Base-by-base conservation (phyloP, 2,113 vertebrate genomes). In the Taxidea taxus region DNA sequence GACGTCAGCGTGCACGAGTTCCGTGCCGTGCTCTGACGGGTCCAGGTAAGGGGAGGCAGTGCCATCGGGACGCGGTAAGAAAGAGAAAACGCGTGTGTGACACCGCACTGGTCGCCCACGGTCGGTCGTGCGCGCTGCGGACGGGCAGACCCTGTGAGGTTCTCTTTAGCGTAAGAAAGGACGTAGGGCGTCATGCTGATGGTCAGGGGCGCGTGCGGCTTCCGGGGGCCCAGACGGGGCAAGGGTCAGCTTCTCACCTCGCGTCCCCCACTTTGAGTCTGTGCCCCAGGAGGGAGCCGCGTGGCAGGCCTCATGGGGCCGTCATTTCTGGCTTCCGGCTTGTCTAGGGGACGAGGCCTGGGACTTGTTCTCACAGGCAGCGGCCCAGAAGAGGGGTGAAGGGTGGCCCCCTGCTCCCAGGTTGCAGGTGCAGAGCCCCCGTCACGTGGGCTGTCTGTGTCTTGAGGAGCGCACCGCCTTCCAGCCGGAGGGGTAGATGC, bases 71-170 rank as follows among this genome's bases (percentile, higher is more conserved):
- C 8, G 3, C 0, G 6, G 2, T 29, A 0, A 29, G 72, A 27
- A 25, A 13, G 12, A 14, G 39, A 14, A 14, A 1, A 2, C 3
- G 2, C 7, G 2, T 2, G 13, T 15, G 2, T 1, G 6, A 4
- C 8, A 0, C 25, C 0, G 39, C 12, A 2, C 13, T 2, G 25
- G 72, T 16, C 0, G 14, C 13, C 7, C 72, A 10, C 66, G 0
- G 42, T 7, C 42, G 2, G 14, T 42, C 2, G 72, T 25, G 7
- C 23, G 6, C 2, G 34, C 34, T n/a, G 7, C 0, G 16, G 16
- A 20, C 3, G 7, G 66, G n/a, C 15, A 2, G 62, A 14, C 56
- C 34, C 37, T 44, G 20, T 31, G 56, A 49, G n/a, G 7, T 25
- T 51, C 42, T 4, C 21, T 66, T 66, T 27, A 14, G 31, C 34